These are phyloP conservation scores for Stylophora pistillata DNA, from an alignment of 64 coral and sea anemone genomes.

Conservation along the genomic window DNA sequence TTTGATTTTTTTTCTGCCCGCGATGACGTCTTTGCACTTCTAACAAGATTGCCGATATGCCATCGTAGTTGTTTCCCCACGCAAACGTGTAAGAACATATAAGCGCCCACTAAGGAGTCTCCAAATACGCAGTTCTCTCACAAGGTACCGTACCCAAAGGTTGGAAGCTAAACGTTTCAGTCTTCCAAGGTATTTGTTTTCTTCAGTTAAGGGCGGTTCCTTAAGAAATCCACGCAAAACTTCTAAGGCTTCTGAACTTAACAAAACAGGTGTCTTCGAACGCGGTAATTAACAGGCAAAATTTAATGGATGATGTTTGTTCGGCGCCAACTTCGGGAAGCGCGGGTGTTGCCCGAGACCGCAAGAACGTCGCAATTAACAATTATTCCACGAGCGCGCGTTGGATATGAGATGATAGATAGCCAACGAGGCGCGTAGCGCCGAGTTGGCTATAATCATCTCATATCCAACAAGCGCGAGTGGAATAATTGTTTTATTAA, in stretches of 20 bases:
- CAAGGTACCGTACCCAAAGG: neutral
- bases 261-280: neutral
- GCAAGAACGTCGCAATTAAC: conserved; percentile 14
- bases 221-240: neutral
- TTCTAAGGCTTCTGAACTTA: neutral
- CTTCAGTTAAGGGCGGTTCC: neutral
- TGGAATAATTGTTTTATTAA: too few species aligned
- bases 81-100: neutral
- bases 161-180: neutral
- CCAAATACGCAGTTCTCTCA: too few species aligned
- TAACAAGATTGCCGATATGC: conserved; percentile 19
- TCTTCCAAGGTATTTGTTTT: neutral
- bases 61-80: neutral
- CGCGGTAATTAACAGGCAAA: conserved; percentile 21
- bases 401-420: too few species aligned
- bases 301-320: conserved; percentile 16
- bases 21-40: conserved; percentile 21
- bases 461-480: too few species aligned
- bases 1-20: conserved; percentile 15
- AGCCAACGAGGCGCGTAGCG: too few species aligned
- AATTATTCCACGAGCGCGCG: too few species aligned
- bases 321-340: conserved; percentile 24
- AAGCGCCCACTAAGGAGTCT: neutral
- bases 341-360: neutral
- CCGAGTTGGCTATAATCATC: too few species aligned